phyloP scores from a whole-genome alignment of 1,140 invertebrate species.

The Sitobion miscanthi region DNA sequence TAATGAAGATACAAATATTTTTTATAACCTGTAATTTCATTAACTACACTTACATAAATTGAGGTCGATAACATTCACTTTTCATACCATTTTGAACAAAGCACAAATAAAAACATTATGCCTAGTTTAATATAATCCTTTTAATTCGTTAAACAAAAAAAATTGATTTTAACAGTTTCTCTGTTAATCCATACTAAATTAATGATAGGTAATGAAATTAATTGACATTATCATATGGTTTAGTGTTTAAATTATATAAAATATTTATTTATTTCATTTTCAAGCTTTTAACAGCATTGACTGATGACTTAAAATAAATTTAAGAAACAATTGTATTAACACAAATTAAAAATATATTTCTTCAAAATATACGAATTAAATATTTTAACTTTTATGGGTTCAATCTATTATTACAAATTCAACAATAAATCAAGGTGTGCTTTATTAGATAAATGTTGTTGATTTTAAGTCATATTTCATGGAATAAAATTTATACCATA shows the following conservation, averaged over 20 bases:
- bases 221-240: neutral
- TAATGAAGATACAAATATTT: neutral
- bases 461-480: neutral
- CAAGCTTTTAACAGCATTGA: neutral
- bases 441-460: neutral
- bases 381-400: neutral
- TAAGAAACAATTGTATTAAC: neutral
- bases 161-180: neutral
- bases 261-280: neutral
- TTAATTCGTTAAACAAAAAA: neutral
- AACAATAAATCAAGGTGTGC: neutral
- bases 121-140: neutral
- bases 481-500: neutral
- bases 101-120: neutral
- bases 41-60: neutral
- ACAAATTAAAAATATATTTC: neutral
- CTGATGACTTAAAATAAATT: too few relatives aligned
- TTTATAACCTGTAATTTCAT: conserved; percentile 14
- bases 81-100: neutral
- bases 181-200: neutral
- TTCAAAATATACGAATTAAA: neutral
- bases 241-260: neutral
- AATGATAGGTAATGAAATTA: neutral
- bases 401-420: neutral
- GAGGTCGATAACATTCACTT: conserved; percentile 24